phyloP scores from a whole-genome alignment of 2,797 vertebrate species.

The Rhynchotus rufescens region DNA sequence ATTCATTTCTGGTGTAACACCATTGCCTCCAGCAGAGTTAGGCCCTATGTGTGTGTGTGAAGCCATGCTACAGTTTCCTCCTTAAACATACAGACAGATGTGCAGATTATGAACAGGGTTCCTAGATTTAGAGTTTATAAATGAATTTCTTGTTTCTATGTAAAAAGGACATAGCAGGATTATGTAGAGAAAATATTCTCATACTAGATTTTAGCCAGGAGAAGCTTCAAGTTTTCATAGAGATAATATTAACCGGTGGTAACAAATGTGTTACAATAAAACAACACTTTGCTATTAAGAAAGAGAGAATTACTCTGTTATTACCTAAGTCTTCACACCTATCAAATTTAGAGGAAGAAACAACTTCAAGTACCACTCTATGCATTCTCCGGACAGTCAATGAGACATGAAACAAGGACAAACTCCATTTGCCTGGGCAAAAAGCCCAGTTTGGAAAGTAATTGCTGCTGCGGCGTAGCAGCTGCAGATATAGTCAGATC shows the following conservation, averaged over 20 bases:
- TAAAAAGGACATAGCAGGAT: conserved; percentile 24
- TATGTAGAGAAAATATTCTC: conserved; percentile 14
- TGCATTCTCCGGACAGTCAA: conserved; percentile 64
- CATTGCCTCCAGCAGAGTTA: neutral
- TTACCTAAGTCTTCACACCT: conserved; percentile 43
- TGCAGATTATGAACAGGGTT: neutral
- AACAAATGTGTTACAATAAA: neutral
- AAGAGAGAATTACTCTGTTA: neutral
- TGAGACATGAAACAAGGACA: conserved; percentile 70
- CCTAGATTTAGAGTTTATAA: conserved; percentile 38
- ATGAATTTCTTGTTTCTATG: conserved; percentile 10
- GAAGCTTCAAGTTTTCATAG: neutral
- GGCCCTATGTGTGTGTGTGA: neutral
- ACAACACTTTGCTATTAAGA: neutral
- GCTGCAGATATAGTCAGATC: conserved; percentile 75
- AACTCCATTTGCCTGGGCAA: conserved; percentile 77
- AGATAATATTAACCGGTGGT: conserved; percentile 30
- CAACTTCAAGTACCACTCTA: conserved; percentile 9
- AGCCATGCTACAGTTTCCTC: neutral
- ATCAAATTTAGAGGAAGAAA: conserved; percentile 44
- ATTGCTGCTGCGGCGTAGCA: conserved; percentile 69
- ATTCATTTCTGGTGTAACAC: neutral
- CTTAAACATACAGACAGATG: neutral
- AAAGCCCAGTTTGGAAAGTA: conserved; percentile 74
- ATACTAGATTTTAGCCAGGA: neutral